Evolutionary conservation across 2,797 vertebrate species (phyloP).

Genomic region (Sardinella longiceps): DNA sequence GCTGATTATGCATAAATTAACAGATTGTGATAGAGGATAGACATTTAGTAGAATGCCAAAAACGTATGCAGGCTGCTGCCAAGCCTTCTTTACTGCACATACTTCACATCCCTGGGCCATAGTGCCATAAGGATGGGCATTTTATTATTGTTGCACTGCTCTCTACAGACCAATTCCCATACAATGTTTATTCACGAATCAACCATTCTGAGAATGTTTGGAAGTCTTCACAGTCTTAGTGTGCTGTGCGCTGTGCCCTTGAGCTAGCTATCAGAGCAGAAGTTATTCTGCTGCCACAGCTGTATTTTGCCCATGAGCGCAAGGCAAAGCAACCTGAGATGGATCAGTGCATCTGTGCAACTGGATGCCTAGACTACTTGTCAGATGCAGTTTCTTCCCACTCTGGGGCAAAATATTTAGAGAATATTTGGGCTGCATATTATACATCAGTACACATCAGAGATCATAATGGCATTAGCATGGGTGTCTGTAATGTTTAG

Average conservation of each 20-base stretch:
- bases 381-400: neutral
- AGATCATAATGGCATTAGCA: neutral
- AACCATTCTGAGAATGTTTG: neutral
- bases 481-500: neutral
- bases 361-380: neutral
- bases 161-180: neutral
- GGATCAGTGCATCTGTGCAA: neutral
- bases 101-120: neutral
- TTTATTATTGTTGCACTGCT: neutral
- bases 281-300: neutral
- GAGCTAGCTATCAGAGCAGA: neutral
- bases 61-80: neutral
- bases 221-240: neutral
- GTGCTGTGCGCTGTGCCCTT: neutral
- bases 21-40: too few species aligned
- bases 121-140: neutral
- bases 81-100: neutral
- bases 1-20: neutral
- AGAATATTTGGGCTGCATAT: neutral
- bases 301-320: slow-evolving; percentile 3
- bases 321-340: neutral
- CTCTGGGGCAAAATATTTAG: neutral
- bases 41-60: neutral
- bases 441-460: neutral
- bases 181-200: neutral